Base-by-base conservation (phyloP, 2,113 vertebrate genomes). In the Puntigrus tetrazona region DNA sequence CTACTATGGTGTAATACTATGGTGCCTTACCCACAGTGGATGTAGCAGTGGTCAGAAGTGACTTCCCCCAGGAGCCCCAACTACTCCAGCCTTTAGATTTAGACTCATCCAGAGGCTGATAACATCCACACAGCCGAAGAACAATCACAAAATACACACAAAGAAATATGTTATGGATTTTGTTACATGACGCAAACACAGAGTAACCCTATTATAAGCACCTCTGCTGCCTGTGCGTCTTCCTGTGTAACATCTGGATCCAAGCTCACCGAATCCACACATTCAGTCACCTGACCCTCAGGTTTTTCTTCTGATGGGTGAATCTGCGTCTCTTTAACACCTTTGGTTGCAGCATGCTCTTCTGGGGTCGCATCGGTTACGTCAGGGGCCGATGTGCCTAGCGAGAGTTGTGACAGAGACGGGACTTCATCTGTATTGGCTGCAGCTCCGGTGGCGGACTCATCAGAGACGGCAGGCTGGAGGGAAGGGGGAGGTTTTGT, bases 11-110 rank as follows among this genome's bases (percentile, higher is more conserved):
- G 67, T 63, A 7, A 10, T 55, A 75, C 31, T 47, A 81, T 65
- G 63, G 73, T 16, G 9, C 90, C 92, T 88, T 91, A 98, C 97
- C 97, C 86, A 98, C 94, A 84, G 96, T 94, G 86, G 97, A 97
- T 85, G 96, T 96, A 83, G 98, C 97, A 9, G 95, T 97, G 11
- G 95, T 98, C 81, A 99, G 90, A 4, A 98, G 93, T 84, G 97
- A 97, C 89, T 97, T 98, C 52, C 98, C 97, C 98, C 98, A 99
- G 27, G 96, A 95, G 45, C 98, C 95, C 98, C 97, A 99, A 41
- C 95, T 93, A 43, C 90, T 92, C 94, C 94, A 95, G 16, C 80
- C 82, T 88, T 92, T 92, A 14, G 89, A 89, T 78, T 87, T 91
- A 69, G 90, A 82, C 31, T 92, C 78, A 25, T 81, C 36, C n/a